Conservation (phyloP, 2,797 vertebrate species). For the Cheirogaleus major region DNA sequence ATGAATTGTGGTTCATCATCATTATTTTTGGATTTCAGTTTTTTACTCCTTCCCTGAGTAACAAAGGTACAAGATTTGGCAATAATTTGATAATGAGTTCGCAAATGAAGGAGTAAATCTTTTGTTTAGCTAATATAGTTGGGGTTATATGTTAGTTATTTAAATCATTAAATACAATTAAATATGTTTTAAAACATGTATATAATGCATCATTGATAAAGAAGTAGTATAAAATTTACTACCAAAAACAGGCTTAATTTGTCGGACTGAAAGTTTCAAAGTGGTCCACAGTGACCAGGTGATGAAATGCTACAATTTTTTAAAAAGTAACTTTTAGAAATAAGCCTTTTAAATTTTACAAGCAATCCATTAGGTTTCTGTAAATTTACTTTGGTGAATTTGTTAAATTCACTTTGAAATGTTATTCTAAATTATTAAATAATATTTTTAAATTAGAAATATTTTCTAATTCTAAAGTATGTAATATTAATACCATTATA, state of each 20-base stretch:
- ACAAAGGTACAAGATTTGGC: constrained; percentile 39
- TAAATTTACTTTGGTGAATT: constrained; percentile 36
- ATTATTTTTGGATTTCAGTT: constrained; percentile 39
- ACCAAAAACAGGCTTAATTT: neutral
- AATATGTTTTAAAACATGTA: constrained; percentile 38
- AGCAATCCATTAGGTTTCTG: neutral
- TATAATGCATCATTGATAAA: constrained; percentile 29
- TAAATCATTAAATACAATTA: constrained; percentile 39
- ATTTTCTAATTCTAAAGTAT: neutral
- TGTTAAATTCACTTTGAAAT: constrained; percentile 18
- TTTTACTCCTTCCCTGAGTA: neutral
- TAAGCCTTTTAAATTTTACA: constrained; percentile 36
- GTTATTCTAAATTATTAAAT: constrained; percentile 49
- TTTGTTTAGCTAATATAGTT: constrained; percentile 11
- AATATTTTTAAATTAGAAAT: constrained; percentile 23
- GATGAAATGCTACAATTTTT: constrained; percentile 22
- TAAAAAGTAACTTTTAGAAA: constrained; percentile 36
- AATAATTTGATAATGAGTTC: constrained; percentile 33
- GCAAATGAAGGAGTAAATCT: neutral
- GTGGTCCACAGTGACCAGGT: neutral
- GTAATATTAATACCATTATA: neutral
- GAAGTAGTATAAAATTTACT: constrained; percentile 1
- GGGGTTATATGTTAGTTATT: neutral
- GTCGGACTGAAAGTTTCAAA: neutral
- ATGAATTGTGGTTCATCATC: neutral